These are phyloP conservation scores for Hydroisotoma schaefferi DNA, from an alignment of 2,888 invertebrate genomes.

Conservation along the genomic window DNA sequence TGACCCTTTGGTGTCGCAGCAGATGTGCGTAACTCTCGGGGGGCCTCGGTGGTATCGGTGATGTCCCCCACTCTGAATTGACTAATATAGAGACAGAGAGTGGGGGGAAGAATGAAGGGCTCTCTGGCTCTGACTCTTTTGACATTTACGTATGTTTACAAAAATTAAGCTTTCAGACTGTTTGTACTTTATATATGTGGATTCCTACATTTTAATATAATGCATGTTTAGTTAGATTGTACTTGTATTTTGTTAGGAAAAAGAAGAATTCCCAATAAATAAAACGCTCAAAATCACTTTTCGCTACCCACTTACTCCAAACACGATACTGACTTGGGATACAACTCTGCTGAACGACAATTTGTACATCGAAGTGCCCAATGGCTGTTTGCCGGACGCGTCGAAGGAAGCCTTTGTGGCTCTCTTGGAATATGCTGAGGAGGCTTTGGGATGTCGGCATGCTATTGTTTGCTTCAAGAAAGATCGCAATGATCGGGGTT, in stretches of 20 bases:
- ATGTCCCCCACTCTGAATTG: constrained; percentile 84
- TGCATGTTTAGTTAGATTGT: neutral
- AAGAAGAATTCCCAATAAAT: constrained; percentile 51
- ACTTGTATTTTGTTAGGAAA: neutral
- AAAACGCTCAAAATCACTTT: constrained; percentile 70
- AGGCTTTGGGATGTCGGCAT: constrained; percentile 76
- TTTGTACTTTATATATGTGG: too few relatives aligned
- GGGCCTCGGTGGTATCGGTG: constrained; percentile 99
- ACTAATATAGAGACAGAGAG: constrained; percentile 61
- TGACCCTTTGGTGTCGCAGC: constrained; percentile 18
- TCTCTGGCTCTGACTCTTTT: constrained; percentile 55
- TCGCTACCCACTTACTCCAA: constrained; percentile 73
- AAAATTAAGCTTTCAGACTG: too few relatives aligned
- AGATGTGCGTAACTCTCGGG: constrained; percentile 74
- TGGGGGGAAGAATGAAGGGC: constrained; percentile 69
- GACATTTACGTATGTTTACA: constrained; percentile 18
- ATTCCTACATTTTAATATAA: too few relatives aligned
- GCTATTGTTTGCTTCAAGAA: constrained; percentile 78
- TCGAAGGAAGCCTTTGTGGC: constrained; percentile 94
- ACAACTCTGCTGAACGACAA: constrained; percentile 72
- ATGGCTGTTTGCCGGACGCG: constrained; percentile 78
- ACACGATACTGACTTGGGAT: constrained; percentile 77
- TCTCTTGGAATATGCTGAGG: constrained; percentile 92
- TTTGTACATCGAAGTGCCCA: constrained; percentile 85
- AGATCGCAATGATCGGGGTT: constrained; percentile 74